Conservation (phyloP, 2,797 vertebrate genomes). For the Diplodus puntazzo region DNA sequence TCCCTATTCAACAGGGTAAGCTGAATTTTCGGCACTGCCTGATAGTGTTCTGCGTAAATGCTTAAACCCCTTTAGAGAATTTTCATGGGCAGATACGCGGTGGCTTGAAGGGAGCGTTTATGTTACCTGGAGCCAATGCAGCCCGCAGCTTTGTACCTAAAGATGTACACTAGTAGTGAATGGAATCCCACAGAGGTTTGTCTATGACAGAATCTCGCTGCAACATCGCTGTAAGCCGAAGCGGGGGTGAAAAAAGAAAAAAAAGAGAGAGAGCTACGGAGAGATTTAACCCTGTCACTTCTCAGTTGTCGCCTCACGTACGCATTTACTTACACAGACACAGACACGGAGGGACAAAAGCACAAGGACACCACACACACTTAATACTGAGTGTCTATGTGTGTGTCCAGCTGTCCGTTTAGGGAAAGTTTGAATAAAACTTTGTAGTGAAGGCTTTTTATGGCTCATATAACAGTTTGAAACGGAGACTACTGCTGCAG, state of each 20-base stretch:
- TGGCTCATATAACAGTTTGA: neutral
- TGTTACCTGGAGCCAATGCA: slow-evolving; percentile 91
- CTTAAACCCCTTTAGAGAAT: slow-evolving; percentile 99
- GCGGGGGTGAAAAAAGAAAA: slow-evolving; percentile 29
- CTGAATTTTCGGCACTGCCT: slow-evolving; percentile 95
- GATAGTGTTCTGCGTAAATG: slow-evolving; percentile 99
- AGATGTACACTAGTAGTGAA: slow-evolving; percentile 93
- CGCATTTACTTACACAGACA: slow-evolving; percentile 37
- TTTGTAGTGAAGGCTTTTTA: neutral
- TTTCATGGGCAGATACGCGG: slow-evolving; percentile 95
- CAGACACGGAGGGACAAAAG: slow-evolving; percentile 43
- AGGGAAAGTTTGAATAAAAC: slow-evolving; percentile 13
- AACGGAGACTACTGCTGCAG: neutral
- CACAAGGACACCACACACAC: neutral
- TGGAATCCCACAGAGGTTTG: slow-evolving; percentile 95
- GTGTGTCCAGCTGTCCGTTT: slow-evolving; percentile 1
- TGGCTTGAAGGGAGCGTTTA: slow-evolving; percentile 94
- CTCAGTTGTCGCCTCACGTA: slow-evolving; percentile 24
- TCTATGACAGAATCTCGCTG: slow-evolving; percentile 91
- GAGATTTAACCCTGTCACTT: slow-evolving; percentile 76
- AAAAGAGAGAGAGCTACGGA: slow-evolving; percentile 58
- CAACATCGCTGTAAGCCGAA: slow-evolving; percentile 87
- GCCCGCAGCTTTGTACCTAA: slow-evolving; percentile 92
- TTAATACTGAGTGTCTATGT: neutral
- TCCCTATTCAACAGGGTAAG: slow-evolving; percentile 97